Conservation (phyloP, 2,888 invertebrate genomes). For the Palloptera scutellata region DNA sequence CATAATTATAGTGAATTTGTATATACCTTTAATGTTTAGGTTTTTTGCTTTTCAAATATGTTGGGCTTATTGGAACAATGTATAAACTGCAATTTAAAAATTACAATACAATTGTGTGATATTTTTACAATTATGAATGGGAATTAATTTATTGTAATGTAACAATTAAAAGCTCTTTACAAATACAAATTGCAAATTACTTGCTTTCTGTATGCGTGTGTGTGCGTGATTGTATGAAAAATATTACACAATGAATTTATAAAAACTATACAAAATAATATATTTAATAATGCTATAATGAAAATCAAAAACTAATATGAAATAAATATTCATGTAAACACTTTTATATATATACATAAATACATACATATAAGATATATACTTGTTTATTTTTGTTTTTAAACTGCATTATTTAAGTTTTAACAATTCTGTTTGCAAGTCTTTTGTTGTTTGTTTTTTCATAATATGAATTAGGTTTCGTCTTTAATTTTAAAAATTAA, state of each 20-base stretch:
- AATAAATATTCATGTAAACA: no score
- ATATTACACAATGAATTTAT: background rate
- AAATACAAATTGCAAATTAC: background rate
- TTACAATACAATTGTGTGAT: slow-evolving; percentile 14
- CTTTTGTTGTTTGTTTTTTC: no score
- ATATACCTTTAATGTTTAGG: slow-evolving; percentile 1
- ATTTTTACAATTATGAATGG: background rate
- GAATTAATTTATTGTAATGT: background rate
- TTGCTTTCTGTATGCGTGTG: background rate
- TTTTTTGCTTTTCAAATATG: slow-evolving; percentile 12
- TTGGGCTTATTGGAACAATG: slow-evolving; percentile 26
- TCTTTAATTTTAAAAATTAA: no score
- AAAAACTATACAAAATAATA: no score
- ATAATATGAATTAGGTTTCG: no score
- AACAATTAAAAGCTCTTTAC: slow-evolving; percentile 19
- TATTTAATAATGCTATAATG: no score
- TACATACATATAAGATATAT: no score
- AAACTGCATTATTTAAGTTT: no score
- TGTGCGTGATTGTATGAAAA: background rate
- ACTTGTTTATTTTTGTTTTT: no score
- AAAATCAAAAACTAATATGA: no score
- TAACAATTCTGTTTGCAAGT: no score
- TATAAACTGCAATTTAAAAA: slow-evolving; percentile 32
- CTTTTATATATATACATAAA: no score
- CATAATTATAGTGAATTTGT: slow-evolving; percentile 17